Percentiles rank a stretch among this genome's conserved stretches.
Conservation (phyloP, 2,113 vertebrate genomes). For the Pavo muticus region DNA sequence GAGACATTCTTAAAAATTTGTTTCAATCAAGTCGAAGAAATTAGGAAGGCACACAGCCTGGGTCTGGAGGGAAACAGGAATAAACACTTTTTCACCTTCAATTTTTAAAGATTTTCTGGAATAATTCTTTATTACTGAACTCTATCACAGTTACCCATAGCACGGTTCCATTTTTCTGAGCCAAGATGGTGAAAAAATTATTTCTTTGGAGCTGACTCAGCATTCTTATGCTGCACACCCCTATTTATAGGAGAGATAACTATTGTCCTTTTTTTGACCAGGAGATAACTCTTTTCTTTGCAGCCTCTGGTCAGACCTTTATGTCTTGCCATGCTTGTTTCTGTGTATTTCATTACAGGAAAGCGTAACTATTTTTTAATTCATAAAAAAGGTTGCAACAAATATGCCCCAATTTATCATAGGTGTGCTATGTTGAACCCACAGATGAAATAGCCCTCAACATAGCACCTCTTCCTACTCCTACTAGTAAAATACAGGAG, state of each 20-base stretch:
- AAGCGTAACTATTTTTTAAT: background rate
- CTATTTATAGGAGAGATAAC: conserved; percentile 2
- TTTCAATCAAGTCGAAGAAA: background rate
- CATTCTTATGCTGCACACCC: background rate
- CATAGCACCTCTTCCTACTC: background rate
- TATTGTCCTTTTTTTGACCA: background rate
- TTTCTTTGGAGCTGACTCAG: conserved; percentile 31
- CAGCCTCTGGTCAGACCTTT: background rate
- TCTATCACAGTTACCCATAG: background rate
- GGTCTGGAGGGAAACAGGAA: background rate
- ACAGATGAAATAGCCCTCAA: background rate
- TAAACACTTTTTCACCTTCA: background rate
- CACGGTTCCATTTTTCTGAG: background rate
- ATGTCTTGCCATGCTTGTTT: background rate
- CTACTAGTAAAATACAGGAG: background rate
- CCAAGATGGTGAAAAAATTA: conserved; percentile 13
- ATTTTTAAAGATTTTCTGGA: background rate
- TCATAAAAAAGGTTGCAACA: background rate
- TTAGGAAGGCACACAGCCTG: background rate
- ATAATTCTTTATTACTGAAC: background rate
- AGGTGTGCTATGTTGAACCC: background rate
- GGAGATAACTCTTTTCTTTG: background rate
- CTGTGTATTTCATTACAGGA: background rate
- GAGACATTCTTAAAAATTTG: background rate
- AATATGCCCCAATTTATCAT: background rate